Percentiles rank a stretch among this genome's conserved stretches.
phyloP scores from a whole-genome alignment of 1,140 invertebrate genomes.

The Drosophila grimshawi region DNA sequence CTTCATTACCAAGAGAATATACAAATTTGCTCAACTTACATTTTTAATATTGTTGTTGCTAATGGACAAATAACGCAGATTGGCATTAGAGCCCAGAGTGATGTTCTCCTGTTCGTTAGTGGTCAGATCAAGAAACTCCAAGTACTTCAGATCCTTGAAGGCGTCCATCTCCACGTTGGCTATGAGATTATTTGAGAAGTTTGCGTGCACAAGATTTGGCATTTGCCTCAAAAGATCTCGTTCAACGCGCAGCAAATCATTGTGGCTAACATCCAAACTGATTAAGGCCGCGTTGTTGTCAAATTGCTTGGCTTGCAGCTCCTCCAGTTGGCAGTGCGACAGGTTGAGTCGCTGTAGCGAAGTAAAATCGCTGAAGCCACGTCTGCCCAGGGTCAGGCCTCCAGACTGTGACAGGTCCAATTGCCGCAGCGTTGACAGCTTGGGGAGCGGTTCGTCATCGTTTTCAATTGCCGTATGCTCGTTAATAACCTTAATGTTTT shows the following conservation, averaged over 20 bases:
- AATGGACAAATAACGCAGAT: constrained; percentile 57
- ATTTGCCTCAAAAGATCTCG: constrained; percentile 36
- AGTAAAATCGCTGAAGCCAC: constrained; percentile 47
- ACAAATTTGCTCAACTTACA: constrained; percentile 42
- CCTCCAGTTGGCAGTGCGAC: constrained; percentile 48
- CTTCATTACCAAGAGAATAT: background rate
- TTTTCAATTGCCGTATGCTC: constrained; percentile 48
- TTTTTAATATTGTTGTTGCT: constrained; percentile 68
- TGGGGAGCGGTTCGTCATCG: constrained; percentile 9
- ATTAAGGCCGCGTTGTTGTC: constrained; percentile 22
- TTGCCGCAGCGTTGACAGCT: constrained; percentile 14
- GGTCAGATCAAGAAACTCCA: constrained; percentile 57
- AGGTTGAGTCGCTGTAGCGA: constrained; percentile 59
- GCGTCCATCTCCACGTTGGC: constrained; percentile 48
- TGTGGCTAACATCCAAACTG: constrained; percentile 65
- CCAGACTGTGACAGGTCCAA: constrained; percentile 56
- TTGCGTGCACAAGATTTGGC: constrained; percentile 55
- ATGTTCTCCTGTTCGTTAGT: constrained; percentile 69
- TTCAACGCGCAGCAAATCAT: constrained; percentile 51
- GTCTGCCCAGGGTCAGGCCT: constrained; percentile 45
- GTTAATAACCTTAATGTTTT: constrained; percentile 49
- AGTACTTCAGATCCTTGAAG: constrained; percentile 38
- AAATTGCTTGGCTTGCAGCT: constrained; percentile 53
- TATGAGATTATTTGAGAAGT: constrained; percentile 73
- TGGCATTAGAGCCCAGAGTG: constrained; percentile 45